These are phyloP conservation scores for Gorsachius magnificus DNA, from an alignment of 2,797 vertebrate genomes.

Conservation along the genomic window DNA sequence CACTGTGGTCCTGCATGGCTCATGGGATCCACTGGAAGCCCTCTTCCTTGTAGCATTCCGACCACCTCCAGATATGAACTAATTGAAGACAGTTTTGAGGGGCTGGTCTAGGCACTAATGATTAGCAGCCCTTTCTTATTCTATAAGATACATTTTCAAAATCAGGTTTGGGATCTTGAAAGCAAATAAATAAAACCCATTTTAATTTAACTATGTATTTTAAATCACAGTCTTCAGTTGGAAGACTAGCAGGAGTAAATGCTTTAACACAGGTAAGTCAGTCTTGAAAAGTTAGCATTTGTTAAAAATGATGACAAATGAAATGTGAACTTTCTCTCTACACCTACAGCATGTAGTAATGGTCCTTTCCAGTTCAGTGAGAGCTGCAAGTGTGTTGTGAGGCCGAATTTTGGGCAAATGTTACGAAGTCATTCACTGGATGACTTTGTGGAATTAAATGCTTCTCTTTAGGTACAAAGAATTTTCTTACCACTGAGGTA, in stretches of 20 bases:
- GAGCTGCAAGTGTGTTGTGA: neutral
- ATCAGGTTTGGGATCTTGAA: neutral
- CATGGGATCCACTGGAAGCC: neutral
- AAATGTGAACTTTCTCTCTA: neutral
- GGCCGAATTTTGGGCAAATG: neutral
- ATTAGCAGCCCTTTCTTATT: neutral
- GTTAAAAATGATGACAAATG: neutral
- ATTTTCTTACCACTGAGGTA: neutral
- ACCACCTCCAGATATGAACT: neutral
- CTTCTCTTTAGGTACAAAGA: neutral
- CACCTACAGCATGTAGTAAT: neutral
- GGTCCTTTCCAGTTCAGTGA: neutral
- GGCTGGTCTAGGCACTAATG: neutral
- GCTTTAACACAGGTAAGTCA: neutral
- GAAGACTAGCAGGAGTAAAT: neutral
- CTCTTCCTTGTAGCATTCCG: neutral
- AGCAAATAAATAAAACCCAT: neutral
- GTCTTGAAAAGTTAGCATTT: neutral
- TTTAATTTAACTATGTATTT: neutral
- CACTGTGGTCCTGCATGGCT: neutral
- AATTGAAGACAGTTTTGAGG: neutral
- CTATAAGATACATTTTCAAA: neutral
- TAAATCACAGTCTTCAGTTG: neutral
- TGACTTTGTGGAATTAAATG: neutral
- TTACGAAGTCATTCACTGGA: neutral